Percentiles rank a stretch among this genome's conserved stretches.
Evolutionary conservation across 2,797 vertebrate genomes (phyloP).

Genomic region (Hapalemur alaotrensis): DNA sequence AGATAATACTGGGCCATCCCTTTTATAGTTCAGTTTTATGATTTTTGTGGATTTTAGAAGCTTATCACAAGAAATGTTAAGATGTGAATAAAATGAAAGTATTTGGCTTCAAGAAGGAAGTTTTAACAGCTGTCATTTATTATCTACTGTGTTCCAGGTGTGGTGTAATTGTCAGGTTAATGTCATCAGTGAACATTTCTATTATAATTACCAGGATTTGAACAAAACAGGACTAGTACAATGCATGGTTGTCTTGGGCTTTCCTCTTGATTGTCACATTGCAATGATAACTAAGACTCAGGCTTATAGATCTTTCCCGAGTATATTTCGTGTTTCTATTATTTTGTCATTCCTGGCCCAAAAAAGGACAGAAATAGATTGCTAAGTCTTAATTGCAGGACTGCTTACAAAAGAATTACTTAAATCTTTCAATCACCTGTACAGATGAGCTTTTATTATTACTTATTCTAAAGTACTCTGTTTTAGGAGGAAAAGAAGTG

Average conservation of each 20-base stretch:
- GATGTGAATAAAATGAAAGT: conserved; percentile 8
- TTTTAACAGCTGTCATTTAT: background rate
- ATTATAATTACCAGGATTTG: background rate
- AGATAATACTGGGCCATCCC: background rate
- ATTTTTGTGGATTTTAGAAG: background rate
- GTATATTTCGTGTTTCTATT: background rate
- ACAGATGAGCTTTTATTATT: background rate
- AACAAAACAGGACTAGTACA: background rate
- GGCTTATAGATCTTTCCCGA: background rate
- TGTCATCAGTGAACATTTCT: background rate
- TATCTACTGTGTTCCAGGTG: background rate
- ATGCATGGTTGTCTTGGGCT: background rate
- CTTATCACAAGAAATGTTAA: background rate
- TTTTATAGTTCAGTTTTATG: background rate
- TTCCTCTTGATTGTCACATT: background rate
- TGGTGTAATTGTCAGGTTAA: background rate
- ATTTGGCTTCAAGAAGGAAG: conserved; percentile 8
- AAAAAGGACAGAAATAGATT: background rate
- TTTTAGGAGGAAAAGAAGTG: background rate
- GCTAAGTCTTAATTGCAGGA: background rate
- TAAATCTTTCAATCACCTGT: background rate
- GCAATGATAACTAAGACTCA: background rate
- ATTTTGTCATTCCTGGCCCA: background rate
- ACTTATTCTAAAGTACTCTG: background rate
- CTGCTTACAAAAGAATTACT: background rate